Evolutionary conservation across 2,888 invertebrate genomes (phyloP), one percentile per base, ranked within the genome.

Genomic region (Pedicia rivosa): DNA sequence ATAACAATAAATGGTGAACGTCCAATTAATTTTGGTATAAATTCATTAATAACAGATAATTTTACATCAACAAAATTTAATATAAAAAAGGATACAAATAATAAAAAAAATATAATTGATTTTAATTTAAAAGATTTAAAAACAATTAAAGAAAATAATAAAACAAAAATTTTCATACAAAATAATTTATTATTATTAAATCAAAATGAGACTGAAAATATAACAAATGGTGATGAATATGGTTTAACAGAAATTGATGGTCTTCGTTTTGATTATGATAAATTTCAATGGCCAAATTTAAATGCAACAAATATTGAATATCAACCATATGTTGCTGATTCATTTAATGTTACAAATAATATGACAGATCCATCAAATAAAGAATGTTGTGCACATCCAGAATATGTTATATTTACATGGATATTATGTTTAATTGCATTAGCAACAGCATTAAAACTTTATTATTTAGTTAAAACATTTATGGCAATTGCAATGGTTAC

Each of bases 401-500:
- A 94, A 58, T 92, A 92, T 53, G 76, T 90, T 10, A 86, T 92
- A 4, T 91, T 90, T 62, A 87, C 90, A 3, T 91, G 92, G 83
- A 80, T 94, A 36, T 64, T 97, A 13, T 86, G 91, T 49, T 70
- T 95, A 52, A 80, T 95, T 27, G 86, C 90, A 0, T 64, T 90
- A 41, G 90, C 94, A 0, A 86, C 94, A 0, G 91, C 92, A 20
- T 66, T 95, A 20, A 91, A 90, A 56, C 64, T 92, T 13, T 87
- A 88, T 54, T 90, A 87, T 53, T 58, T 90, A 43, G 76, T 87
- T 36, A 91, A 91, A 57, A 80, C 84, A 0, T 67, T 75, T 12
- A 65, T 90, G 47, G 83, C 88, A 0, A 59, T 79, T 6, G 56
- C 73, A 10, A 82, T 88, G 68, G 79, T 87, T 1, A 56, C 69